A percentile compares a stretch with the other conserved stretches of the same genome.
Evolutionary conservation across 2,797 vertebrate species (phyloP).

Genomic region (Lacerta viridis): DNA sequence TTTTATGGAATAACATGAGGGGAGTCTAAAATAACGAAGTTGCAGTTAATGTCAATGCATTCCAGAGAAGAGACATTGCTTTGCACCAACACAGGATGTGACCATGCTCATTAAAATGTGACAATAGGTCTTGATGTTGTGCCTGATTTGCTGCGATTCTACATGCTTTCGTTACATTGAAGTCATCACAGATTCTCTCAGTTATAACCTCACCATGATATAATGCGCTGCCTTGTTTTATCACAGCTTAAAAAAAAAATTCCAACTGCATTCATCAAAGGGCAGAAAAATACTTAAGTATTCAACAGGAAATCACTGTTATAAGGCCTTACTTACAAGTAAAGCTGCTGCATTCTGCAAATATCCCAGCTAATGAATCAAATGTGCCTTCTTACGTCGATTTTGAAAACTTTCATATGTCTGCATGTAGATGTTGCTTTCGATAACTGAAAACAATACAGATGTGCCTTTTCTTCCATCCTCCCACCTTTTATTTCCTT

Average conservation of each 20-base stretch:
- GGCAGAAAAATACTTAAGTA: background rate
- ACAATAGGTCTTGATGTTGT: background rate
- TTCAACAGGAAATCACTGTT: constrained; percentile 57
- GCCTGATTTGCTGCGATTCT: background rate
- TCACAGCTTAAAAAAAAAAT: constrained; percentile 40
- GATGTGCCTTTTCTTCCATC: constrained; percentile 63
- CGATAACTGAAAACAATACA: constrained; percentile 73
- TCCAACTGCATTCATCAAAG: constrained; percentile 45
- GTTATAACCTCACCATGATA: constrained; percentile 27
- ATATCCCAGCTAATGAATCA: constrained; percentile 68
- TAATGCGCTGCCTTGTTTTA: constrained; percentile 38
- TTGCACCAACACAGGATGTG: background rate
- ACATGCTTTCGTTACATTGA: background rate
- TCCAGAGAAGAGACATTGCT: background rate
- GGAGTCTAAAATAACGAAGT: background rate
- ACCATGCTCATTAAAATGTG: background rate
- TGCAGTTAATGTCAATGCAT: background rate
- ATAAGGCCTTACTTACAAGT: constrained; percentile 61
- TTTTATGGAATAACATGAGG: too few species aligned
- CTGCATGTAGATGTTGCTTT: constrained; percentile 56
- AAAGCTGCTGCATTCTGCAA: constrained; percentile 63
- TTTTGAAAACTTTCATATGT: constrained; percentile 53
- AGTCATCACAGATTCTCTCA: constrained; percentile 5
- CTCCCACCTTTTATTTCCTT: constrained; percentile 56
- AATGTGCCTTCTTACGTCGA: constrained; percentile 63